Percentiles rank a stretch among this genome's conserved stretches.
Evolutionary conservation across 2,888 invertebrate species (phyloP).

Genomic region (Orgyia antiqua): DNA sequence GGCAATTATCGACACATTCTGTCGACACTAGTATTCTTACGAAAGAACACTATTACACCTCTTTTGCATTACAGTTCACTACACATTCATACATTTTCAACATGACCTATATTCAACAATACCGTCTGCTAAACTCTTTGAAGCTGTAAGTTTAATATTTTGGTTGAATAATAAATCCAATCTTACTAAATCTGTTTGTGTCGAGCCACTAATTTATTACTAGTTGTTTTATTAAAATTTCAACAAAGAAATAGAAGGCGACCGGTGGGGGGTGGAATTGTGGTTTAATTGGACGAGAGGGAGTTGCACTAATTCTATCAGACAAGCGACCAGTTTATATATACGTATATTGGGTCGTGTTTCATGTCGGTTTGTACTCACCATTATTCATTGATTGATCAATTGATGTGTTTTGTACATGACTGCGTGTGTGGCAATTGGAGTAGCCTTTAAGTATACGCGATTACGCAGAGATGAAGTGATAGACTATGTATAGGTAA

Average conservation of each 20-base stretch:
- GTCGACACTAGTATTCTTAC: conserved; percentile 39
- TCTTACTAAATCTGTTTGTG: conserved; percentile 6
- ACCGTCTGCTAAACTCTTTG: conserved; percentile 7
- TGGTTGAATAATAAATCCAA: conserved; percentile 14
- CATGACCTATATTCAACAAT: conserved; percentile 15
- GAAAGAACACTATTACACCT: conserved; percentile 30
- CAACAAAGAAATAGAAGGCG: conserved; percentile 27
- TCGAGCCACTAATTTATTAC: conserved; percentile 10
- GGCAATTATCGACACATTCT: conserved; percentile 64
- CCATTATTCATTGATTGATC: conserved; percentile 53
- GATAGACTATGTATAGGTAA: too few relatives aligned
- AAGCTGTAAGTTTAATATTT: conserved; percentile 8
- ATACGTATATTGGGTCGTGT: conserved; percentile 59
- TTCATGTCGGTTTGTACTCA: conserved; percentile 43
- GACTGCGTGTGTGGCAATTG: too few relatives aligned
- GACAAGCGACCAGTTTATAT: conserved; percentile 50
- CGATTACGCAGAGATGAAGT: too few relatives aligned
- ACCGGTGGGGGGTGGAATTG: conserved; percentile 28
- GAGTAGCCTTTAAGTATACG: too few relatives aligned
- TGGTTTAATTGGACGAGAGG: conserved; percentile 54
- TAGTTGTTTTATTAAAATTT: conserved; percentile 21
- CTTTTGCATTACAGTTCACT: conserved; percentile 39
- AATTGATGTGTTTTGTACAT: too few relatives aligned
- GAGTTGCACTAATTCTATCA: conserved; percentile 44
- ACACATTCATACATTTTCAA: conserved; percentile 31